These are phyloP conservation scores for Ophion costatus DNA, from an alignment of 2,888 invertebrate genomes.

Conservation along the genomic window DNA sequence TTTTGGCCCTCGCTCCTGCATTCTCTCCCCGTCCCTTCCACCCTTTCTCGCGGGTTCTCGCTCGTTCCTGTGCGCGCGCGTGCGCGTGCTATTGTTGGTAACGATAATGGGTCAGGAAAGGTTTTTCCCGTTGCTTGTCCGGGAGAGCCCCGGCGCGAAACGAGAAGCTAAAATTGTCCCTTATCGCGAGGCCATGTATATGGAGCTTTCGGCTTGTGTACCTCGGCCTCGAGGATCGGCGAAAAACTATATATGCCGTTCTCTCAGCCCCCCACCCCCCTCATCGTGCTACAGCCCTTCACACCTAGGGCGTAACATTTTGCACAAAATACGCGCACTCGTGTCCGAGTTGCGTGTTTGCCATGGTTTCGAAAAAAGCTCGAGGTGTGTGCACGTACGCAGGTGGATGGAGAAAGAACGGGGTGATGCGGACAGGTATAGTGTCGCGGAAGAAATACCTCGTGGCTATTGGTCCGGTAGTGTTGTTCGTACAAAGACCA, in stretches of 20 bases:
- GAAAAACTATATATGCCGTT: constrained; percentile 54
- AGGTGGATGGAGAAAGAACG: background rate
- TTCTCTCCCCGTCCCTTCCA: background rate
- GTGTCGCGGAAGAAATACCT: constrained; percentile 32
- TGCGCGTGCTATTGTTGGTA: constrained; percentile 15
- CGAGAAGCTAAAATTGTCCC: constrained; percentile 41
- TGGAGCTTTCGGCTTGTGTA: constrained; percentile 52
- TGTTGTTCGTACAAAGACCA: constrained; percentile 30
- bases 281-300: background rate
- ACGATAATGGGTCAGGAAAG: constrained; percentile 56
- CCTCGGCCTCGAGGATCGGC: constrained; percentile 29
- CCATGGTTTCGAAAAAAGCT: background rate
- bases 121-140: constrained; percentile 55
- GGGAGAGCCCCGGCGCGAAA: constrained; percentile 16
- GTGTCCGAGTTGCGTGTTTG: constrained; percentile 14
- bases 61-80: background rate
- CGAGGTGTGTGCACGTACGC: background rate
- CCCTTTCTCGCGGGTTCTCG: background rate
- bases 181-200: constrained; percentile 46
- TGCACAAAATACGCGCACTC: constrained; percentile 51
- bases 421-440: constrained; percentile 1
- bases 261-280: constrained; percentile 11
- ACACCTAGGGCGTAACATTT: constrained; percentile 45
- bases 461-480: constrained; percentile 21
- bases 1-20: background rate